Conservation (phyloP, 2,113 vertebrate species). For the Nibea coibor region DNA sequence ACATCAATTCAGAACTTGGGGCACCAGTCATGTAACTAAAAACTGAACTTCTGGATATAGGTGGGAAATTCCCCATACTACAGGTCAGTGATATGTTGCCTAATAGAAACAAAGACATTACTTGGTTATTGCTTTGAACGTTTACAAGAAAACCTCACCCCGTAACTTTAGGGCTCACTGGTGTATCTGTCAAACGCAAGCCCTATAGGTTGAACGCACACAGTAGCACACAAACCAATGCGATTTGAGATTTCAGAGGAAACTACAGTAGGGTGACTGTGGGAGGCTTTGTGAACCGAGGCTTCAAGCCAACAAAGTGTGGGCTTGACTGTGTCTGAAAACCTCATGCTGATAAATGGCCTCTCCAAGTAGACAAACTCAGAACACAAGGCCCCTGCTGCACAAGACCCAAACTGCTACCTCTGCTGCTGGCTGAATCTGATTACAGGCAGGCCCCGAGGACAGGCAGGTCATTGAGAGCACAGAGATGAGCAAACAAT, state of each 20-base stretch:
- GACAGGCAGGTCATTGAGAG: slow-evolving; percentile 87
- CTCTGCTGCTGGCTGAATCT: slow-evolving; percentile 81
- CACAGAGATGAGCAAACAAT: slow-evolving; percentile 87
- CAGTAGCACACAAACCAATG: slow-evolving; percentile 52
- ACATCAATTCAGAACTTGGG: slow-evolving; percentile 75
- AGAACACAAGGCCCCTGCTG: slow-evolving; percentile 77
- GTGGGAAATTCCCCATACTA: slow-evolving; percentile 68
- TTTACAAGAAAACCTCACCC: slow-evolving; percentile 21
- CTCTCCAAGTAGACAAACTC: slow-evolving; percentile 77
- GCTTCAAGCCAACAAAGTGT: slow-evolving; percentile 73
- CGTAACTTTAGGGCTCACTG: slow-evolving; percentile 1
- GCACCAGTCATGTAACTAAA: slow-evolving; percentile 80
- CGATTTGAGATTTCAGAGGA: slow-evolving; percentile 63
- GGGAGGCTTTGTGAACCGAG: slow-evolving; percentile 62
- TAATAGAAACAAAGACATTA: slow-evolving; percentile 35
- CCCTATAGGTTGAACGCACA: slow-evolving; percentile 44
- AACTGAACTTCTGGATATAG: slow-evolving; percentile 68
- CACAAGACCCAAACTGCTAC: slow-evolving; percentile 79
- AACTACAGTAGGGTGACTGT: slow-evolving; percentile 50
- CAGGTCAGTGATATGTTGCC: slow-evolving; percentile 57
- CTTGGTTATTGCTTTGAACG: slow-evolving; percentile 39
- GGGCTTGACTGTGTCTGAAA: slow-evolving; percentile 74
- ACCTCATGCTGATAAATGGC: slow-evolving; percentile 80
- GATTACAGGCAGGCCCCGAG: slow-evolving; percentile 83
- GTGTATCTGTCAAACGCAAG: slow-evolving; percentile 34